Base-by-base conservation (phyloP, 2,113 vertebrate species). In the Nothobranchius furzeri region DNA sequence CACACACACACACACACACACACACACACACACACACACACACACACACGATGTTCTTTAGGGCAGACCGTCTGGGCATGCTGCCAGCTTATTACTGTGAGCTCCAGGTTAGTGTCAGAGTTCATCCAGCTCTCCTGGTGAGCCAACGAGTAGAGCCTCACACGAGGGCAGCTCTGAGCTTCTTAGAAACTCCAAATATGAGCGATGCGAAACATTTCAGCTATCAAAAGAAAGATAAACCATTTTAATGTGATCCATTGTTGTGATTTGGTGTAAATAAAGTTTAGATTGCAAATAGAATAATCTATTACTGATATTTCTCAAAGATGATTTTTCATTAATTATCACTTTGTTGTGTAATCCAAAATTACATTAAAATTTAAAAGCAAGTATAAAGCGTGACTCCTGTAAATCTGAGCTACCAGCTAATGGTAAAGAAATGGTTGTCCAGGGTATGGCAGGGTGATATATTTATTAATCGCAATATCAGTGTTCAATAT, bases 41-140 rank as follows among this genome's bases (percentile, higher is more conserved):
- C 37, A 59, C 61, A 68, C 40, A 1, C 12, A 62, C 65, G 73
- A 50, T 57, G 64, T 67, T 79, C 84, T 75, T 67, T 62, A 60
- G 79, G 78, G 73, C 74, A 85, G 82, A 61, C 48, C 78, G 79
- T 73, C 76, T 74, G 61, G 89, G 85, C 87, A 82, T 65, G 20
- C 46, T 88, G 82, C 86, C 76, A 91, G 69, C 66, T 87, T 75
- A 83, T 87, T 88, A 81, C 74, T 88, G 71, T 52, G 78, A 90
- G 78, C 76, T 83, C 74, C 60, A 85, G 78, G 85, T 81, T 75
- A 72, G 65, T 57, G 73, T 78, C 80, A 89, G 83, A 85, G 86
- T 90, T 89, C 79, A 89, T 52, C 8, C 54, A 51, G 68, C 76
- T 84, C 78, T 86, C 58, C 62, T 81, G 84, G 61, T 64, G 65